Conservation (phyloP, 2,888 invertebrate species). For the Caenorhabditis plicata region DNA sequence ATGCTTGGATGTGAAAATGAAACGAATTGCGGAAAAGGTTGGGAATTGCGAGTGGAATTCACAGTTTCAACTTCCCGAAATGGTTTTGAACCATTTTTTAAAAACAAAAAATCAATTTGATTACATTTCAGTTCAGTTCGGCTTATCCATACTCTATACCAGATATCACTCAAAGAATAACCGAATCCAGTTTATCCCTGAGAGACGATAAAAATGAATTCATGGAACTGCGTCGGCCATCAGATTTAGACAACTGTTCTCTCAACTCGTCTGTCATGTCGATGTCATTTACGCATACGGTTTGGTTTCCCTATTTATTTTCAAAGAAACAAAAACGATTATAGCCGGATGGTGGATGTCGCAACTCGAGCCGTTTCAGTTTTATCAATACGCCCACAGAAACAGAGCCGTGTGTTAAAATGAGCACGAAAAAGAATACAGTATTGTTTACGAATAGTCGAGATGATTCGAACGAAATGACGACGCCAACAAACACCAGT, state of each 20-base stretch:
- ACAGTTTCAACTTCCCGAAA: slow-evolving; percentile 14
- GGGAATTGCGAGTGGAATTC: slow-evolving; percentile 16
- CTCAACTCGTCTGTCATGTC: slow-evolving; percentile 12
- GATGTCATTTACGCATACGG: slow-evolving; percentile 14
- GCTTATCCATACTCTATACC: slow-evolving; percentile 29
- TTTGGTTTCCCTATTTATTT: background rate
- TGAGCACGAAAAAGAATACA: background rate
- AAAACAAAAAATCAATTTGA: background rate
- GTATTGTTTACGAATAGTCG: slow-evolving; percentile 3
- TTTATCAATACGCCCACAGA: background rate
- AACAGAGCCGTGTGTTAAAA: background rate
- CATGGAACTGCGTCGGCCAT: background rate
- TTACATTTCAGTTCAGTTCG: slow-evolving; percentile 10
- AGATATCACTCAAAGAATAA: slow-evolving; percentile 9
- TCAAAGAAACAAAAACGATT: background rate
- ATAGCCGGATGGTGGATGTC: no score
- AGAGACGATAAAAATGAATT: no score
- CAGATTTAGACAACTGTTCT: slow-evolving; percentile 7
- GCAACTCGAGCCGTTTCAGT: no score
- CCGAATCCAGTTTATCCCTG: slow-evolving; percentile 8
- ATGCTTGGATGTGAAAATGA: slow-evolving; percentile 20
- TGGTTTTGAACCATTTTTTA: slow-evolving; percentile 1
- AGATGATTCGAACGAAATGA: background rate
- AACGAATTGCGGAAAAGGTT: slow-evolving; percentile 8
- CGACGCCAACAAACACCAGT: no score